Conservation (phyloP, 1,140 invertebrate species). For the Carposina sasakii region DNA sequence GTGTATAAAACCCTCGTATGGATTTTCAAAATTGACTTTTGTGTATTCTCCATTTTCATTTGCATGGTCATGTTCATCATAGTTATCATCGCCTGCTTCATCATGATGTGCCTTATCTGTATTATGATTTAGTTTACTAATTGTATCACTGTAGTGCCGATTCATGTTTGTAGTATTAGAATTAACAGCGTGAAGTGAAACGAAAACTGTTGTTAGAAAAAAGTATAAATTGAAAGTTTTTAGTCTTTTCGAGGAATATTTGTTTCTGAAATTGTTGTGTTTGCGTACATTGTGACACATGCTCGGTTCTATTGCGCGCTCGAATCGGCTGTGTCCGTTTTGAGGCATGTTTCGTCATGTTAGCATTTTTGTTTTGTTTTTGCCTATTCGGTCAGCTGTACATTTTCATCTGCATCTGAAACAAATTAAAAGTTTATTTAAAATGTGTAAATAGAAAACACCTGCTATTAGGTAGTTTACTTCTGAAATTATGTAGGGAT, state of each 20-base stretch:
- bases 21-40: constrained; percentile 64
- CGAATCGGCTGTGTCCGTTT: constrained; percentile 35
- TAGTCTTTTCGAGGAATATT: constrained; percentile 27
- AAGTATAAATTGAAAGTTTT: constrained; percentile 43
- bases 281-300: constrained; percentile 38
- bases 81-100: constrained; percentile 40
- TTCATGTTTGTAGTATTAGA: constrained; percentile 65
- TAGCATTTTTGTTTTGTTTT: constrained; percentile 46
- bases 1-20: constrained; percentile 53
- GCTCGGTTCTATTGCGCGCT: constrained; percentile 39
- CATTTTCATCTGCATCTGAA: constrained; percentile 41
- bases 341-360: constrained; percentile 61
- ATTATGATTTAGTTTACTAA: constrained; percentile 21
- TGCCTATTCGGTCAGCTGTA: constrained; percentile 20
- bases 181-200: constrained; percentile 50
- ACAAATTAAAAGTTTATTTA: constrained; percentile 32
- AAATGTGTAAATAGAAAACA: constrained; percentile 12
- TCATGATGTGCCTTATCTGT: constrained; percentile 35
- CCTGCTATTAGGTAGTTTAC: not conserved
- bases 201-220: constrained; percentile 39
- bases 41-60: constrained; percentile 31
- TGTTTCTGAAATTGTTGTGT: constrained; percentile 20
- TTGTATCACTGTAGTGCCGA: constrained; percentile 28
- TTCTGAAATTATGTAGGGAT: too few species aligned
- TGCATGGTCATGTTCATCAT: constrained; percentile 34